Base-by-base conservation (phyloP, 2,888 invertebrate species). In the Sarcophaga subvicina region DNA sequence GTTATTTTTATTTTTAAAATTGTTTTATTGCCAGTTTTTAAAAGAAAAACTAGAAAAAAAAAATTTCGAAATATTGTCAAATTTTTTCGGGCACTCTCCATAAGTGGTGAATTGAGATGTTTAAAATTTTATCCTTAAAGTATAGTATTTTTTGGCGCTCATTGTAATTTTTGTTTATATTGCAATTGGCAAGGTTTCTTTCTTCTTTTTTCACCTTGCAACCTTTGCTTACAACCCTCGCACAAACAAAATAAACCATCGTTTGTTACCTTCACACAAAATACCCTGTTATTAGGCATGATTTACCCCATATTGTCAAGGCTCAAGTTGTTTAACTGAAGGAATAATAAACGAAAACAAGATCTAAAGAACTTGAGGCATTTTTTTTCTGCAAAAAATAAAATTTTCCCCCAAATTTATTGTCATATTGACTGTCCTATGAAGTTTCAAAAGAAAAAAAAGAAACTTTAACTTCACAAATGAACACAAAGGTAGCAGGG, bases 261-360 rank as follows among this genome's bases (percentile, higher is more conserved):
- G 20, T 22, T 64, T 27, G 54, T 22, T 54, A 82, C 45, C 45
- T 27, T 8, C 17, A 20, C 25, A 67, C 25, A 70, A 66, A 76
- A 84, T 72, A 25, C 59, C 67, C 64, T 67, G 70, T 78, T 86
- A 80, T 66, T 77, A 75, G 66, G 62, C 73, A 54, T 83, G 77
- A 86, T 81, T 84, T 81, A 59, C 72, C 76, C 22, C 76, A 77
- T 80, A 81, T 82, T 82, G 71, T 84, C 60, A 71, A 76, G 27
- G 6, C 17, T 25, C 54, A 84, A 20, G 54, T 49, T 77, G 20
- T 37, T 64, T n/a, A 64, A 60, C 12, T 17, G 17, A 59, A 64
- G 12, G n/a, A n/a, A 47, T 47, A 72, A 49, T 2, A 63, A 20
- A 60, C 37, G 54, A 49, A 27, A 27, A 75, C 54, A 25, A 87